These are phyloP conservation scores for Phymanthus crucifer DNA, from an alignment of 92 coral and sea anemone genomes.

Conservation along the genomic window DNA sequence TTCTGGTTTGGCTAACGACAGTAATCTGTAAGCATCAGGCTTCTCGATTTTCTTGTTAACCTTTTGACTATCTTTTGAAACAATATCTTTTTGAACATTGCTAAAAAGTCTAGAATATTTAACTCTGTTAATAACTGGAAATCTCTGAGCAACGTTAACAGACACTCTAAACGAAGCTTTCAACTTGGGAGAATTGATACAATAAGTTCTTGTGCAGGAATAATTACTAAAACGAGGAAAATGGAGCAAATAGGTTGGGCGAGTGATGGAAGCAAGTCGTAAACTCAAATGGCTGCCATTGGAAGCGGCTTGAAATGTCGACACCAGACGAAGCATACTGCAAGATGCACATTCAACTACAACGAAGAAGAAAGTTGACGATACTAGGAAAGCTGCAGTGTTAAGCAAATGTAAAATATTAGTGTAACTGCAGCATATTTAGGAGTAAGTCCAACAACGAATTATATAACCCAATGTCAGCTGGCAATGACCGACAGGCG, in stretches of 20 bases:
- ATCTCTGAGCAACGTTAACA: background rate
- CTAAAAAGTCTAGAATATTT: background rate
- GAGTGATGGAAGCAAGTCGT: background rate
- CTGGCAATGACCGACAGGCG: background rate
- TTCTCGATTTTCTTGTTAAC: slow-evolving; percentile 29
- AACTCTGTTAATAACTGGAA: background rate
- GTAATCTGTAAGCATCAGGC: slow-evolving; percentile 54
- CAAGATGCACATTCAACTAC: background rate
- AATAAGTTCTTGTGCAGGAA: background rate
- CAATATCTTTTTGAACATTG: background rate
- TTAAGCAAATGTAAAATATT: background rate
- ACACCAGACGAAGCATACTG: background rate
- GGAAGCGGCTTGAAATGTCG: background rate
- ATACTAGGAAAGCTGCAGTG: background rate
- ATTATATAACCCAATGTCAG: background rate
- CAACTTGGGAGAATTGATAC: background rate
- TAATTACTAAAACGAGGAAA: background rate
- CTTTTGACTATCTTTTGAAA: slow-evolving; percentile 4
- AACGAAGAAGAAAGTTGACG: background rate
- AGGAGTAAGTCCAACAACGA: background rate
- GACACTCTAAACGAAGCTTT: background rate
- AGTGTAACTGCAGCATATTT: background rate
- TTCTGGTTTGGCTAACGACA: slow-evolving; percentile 74
- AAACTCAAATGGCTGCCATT: background rate
- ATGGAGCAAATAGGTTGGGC: background rate